Evolutionary conservation across 23 tunicate species (phyloP).

Genomic region (Botrylloides violaceus): DNA sequence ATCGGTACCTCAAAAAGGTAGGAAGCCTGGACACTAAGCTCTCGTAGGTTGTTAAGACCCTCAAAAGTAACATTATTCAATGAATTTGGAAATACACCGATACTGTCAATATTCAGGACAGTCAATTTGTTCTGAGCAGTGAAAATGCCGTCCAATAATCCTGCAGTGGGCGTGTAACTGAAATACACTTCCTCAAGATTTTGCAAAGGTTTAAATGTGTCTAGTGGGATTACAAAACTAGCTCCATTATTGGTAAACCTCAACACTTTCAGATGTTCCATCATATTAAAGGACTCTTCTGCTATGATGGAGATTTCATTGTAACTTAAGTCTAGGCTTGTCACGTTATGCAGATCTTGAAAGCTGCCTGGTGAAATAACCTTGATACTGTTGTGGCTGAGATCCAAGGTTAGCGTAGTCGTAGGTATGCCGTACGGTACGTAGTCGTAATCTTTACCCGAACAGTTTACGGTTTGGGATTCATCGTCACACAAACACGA

Average conservation of each 20-base stretch:
- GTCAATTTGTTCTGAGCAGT: neutral
- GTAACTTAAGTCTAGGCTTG: constrained; percentile 1
- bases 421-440: constrained; percentile 13
- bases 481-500: constrained; percentile 12
- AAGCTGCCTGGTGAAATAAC: neutral
- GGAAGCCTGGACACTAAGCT: neutral
- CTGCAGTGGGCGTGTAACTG: neutral
- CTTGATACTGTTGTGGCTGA: neutral
- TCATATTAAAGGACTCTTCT: neutral
- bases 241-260: neutral
- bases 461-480: neutral
- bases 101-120: neutral
- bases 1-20: constrained; percentile 3
- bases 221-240: neutral
- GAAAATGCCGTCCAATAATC: neutral
- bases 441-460: constrained; percentile 1
- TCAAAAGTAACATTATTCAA: neutral
- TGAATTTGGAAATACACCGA: neutral
- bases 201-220: neutral
- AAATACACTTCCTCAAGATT: neutral
- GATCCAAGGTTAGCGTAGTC: neutral
- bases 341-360: neutral
- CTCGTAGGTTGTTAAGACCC: neutral
- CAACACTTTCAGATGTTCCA: neutral
- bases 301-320: neutral